Conservation (phyloP, 2,888 invertebrate genomes). For the Germaria angustata region DNA sequence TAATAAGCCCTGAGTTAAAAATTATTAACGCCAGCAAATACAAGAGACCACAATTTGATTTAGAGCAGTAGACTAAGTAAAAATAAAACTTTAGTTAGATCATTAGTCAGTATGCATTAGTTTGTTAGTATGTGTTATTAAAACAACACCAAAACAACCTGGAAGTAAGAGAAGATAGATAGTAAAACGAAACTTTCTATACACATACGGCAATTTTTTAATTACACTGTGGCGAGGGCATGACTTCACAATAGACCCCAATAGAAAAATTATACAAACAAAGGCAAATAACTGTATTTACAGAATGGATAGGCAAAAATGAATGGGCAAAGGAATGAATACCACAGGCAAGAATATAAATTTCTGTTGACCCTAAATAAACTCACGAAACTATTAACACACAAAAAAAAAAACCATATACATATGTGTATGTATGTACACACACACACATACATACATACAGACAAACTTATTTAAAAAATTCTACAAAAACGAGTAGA, state of each 20-base stretch:
- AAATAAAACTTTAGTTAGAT: conserved; percentile 42
- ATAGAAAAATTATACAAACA: conserved; percentile 13
- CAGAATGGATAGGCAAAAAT: neutral
- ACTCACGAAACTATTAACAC: conserved; percentile 59
- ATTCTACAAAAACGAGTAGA: too few relatives aligned
- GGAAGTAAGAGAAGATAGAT: conserved; percentile 2
- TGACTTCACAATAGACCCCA: conserved; percentile 47
- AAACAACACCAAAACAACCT: conserved; percentile 8
- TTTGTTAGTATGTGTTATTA: neutral
- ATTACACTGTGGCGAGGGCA: conserved; percentile 45
- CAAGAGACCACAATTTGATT: conserved; percentile 57
- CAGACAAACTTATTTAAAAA: too few relatives aligned
- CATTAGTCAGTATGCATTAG: conserved; percentile 18
- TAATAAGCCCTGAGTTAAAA: conserved; percentile 11
- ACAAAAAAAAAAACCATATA: conserved; percentile 30
- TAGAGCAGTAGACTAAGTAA: conserved; percentile 37
- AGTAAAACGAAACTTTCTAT: neutral
- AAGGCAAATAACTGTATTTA: conserved; percentile 1
- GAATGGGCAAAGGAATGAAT: neutral
- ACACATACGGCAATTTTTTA: conserved; percentile 14
- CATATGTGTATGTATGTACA: neutral
- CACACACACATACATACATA: too few relatives aligned
- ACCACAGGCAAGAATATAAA: conserved; percentile 34
- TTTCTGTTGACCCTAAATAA: conserved; percentile 54
- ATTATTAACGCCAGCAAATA: conserved; percentile 9